phyloP scores from a whole-genome alignment of 2,888 invertebrate genomes.

The Campopleginae sp. region DNA sequence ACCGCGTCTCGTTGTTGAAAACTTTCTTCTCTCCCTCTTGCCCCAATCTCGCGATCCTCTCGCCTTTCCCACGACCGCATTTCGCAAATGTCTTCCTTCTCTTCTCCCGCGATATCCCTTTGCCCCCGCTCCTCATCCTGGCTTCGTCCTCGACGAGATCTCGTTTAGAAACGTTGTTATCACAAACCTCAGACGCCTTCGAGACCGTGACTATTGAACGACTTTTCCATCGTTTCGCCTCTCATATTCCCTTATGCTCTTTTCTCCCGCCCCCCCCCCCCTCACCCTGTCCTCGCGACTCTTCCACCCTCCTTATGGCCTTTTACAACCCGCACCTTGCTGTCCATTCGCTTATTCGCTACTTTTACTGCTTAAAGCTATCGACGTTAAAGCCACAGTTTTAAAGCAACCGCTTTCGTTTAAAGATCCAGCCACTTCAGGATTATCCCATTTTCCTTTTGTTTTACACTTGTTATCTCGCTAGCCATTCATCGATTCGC shows the following conservation, averaged over 20 bases:
- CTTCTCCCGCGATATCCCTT: background rate
- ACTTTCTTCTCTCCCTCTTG: conserved; percentile 34
- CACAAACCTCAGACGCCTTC: conserved; percentile 56
- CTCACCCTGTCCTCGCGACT: no score
- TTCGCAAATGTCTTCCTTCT: conserved; percentile 5
- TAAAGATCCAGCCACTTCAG: background rate
- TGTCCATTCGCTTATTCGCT: conserved; percentile 38
- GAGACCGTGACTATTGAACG: conserved; percentile 49
- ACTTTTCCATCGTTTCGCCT: conserved; percentile 49
- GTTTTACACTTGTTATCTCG: background rate
- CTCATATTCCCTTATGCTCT: background rate
- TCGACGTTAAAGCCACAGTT: background rate
- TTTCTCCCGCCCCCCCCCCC: background rate
- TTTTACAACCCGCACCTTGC: conserved; percentile 25
- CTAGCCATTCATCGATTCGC: background rate
- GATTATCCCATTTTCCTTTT: background rate
- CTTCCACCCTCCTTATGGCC: background rate
- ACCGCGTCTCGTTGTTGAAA: conserved; percentile 48
- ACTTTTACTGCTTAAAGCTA: conserved; percentile 6
- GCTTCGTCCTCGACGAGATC: conserved; percentile 40
- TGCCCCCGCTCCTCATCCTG: background rate
- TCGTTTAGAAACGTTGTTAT: conserved; percentile 61
- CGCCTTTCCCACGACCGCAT: background rate
- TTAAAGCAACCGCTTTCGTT: background rate
- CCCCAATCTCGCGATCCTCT: background rate